Conservation (phyloP, 2,888 invertebrate genomes). For the Rhamphomyia laevipes region DNA sequence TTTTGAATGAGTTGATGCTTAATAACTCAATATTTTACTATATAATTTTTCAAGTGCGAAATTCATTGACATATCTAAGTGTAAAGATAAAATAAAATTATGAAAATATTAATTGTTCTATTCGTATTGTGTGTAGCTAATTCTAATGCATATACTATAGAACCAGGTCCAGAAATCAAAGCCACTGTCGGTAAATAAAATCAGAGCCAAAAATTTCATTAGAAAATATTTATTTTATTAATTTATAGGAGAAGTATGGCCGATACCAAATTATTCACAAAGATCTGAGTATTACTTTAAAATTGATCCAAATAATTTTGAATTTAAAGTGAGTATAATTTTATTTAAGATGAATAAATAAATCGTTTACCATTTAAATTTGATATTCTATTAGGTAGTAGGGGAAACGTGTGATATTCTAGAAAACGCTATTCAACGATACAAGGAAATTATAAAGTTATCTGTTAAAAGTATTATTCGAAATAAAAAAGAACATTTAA, state of each 20-base stretch:
- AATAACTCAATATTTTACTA: too few species aligned
- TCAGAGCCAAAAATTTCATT: not conserved
- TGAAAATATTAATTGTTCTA: too few species aligned
- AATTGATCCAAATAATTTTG: slow-evolving; percentile 40
- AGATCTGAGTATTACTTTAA: slow-evolving; percentile 37
- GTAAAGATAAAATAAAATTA: too few species aligned
- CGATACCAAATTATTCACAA: slow-evolving; percentile 46
- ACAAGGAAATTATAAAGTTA: slow-evolving; percentile 36
- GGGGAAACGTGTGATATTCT: slow-evolving; percentile 41
- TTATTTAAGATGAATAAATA: too few species aligned
- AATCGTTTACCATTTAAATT: too few species aligned
- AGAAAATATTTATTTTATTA: not conserved
- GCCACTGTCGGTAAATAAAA: slow-evolving; percentile 16
- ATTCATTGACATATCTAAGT: too few species aligned
- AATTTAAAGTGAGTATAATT: slow-evolving; percentile 39
- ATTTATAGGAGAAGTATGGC: slow-evolving; percentile 52
- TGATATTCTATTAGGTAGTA: not conserved
- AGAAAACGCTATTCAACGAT: slow-evolving; percentile 44
- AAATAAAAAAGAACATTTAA: slow-evolving; percentile 12
- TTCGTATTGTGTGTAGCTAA: not conserved
- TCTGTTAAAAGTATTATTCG: slow-evolving; percentile 15
- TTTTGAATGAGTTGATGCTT: too few species aligned
- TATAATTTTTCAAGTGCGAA: too few species aligned
- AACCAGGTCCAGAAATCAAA: slow-evolving; percentile 30
- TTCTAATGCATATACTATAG: slow-evolving; percentile 17